These are phyloP conservation scores for Anhinga rufa DNA, from an alignment of 2,113 vertebrate species.

Conservation along the genomic window DNA sequence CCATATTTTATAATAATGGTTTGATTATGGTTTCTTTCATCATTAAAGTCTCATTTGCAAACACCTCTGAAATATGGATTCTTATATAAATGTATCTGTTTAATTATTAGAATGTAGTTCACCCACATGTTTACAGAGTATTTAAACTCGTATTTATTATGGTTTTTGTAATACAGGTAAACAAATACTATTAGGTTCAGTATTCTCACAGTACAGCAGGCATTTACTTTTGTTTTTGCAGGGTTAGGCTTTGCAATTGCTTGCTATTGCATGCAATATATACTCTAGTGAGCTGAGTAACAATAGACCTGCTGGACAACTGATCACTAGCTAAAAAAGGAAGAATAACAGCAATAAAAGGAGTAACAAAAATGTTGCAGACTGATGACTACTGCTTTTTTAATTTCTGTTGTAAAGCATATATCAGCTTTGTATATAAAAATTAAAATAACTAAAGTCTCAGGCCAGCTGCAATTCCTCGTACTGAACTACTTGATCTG, in stretches of 20 bases:
- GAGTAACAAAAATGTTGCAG: not conserved
- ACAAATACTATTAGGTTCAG: not conserved
- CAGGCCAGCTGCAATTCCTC: not conserved
- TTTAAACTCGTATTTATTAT: not conserved
- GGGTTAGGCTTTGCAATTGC: not conserved
- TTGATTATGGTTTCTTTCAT: not conserved
- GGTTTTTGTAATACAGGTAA: not conserved
- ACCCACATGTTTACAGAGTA: not conserved
- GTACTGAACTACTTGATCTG: not conserved
- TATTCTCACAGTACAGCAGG: not conserved
- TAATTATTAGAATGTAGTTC: not conserved
- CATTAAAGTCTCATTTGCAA: not conserved
- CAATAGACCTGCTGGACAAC: not conserved
- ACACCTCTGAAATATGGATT: not conserved
- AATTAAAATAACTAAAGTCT: not conserved
- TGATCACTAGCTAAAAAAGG: not conserved
- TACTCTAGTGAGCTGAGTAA: not conserved
- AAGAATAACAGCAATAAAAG: not conserved
- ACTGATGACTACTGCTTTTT: not conserved
- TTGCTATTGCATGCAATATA: not conserved
- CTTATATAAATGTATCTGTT: not conserved
- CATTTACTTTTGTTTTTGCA: not conserved
- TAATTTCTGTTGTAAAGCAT: not conserved
- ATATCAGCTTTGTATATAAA: not conserved
- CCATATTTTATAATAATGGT: not conserved